These are phyloP conservation scores for Dryobates pubescens DNA, from an alignment of 2,797 vertebrate species.

Conservation along the genomic window DNA sequence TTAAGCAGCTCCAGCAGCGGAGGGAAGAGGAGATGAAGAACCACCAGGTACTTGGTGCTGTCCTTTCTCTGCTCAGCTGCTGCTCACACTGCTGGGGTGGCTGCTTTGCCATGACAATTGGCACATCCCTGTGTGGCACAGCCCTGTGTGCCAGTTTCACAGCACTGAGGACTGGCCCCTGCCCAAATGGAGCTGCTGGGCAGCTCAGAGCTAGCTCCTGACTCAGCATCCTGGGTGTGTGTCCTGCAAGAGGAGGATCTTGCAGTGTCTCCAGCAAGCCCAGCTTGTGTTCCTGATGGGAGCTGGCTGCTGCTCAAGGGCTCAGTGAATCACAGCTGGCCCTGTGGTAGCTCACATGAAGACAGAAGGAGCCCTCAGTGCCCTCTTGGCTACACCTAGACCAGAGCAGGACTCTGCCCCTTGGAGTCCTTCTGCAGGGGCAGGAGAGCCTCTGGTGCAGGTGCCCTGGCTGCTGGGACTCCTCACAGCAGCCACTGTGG, in stretches of 20 bases:
- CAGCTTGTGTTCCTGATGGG: accelerated
- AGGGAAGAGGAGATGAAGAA: conserved; percentile 83
- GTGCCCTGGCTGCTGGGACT: not conserved
- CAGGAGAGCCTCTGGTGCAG: accelerated
- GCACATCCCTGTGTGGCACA: not conserved
- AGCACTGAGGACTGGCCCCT: not conserved
- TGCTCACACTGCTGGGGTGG: not conserved
- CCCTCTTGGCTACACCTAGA: accelerated
- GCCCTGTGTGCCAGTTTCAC: not conserved
- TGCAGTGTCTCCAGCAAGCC: too few species aligned
- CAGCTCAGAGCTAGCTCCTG: too few species aligned
- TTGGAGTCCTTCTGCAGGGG: not conserved
- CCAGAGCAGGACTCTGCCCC: not conserved
- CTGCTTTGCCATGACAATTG: not conserved
- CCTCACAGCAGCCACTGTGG: accelerated
- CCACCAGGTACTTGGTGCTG: conserved; percentile 73
- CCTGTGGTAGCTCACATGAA: too few species aligned
- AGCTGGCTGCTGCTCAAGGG: accelerated
- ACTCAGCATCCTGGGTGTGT: too few species aligned
- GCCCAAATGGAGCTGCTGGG: not conserved
- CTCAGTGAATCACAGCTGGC: accelerated
- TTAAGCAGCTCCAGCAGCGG: conserved; percentile 81
- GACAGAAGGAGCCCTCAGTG: not conserved
- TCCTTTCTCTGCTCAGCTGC: too few species aligned
- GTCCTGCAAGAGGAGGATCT: too few species aligned